Base-by-base conservation (phyloP, 2,797 vertebrate genomes). In the Phylloscopus collybita region DNA sequence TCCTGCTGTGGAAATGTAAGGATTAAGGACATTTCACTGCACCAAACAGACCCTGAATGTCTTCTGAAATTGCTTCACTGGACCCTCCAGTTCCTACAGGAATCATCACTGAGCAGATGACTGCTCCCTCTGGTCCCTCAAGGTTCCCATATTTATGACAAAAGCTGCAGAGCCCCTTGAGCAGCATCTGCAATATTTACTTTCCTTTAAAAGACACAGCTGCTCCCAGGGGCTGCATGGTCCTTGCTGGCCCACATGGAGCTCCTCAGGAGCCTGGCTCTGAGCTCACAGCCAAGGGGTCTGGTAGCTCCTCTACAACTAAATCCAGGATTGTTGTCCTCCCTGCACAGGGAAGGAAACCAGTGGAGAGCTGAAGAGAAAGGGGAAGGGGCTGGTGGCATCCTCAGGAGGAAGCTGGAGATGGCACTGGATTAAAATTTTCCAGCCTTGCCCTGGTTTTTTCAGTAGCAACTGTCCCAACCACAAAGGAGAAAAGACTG, bases 221-320 rank as follows among this genome's bases (percentile, higher is more conserved):
- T 42, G 30, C 51, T 66, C 64, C 36, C 50, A 4, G 0, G 5
- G 34, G n/a, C 27, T 22, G 18, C 47, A 4, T 0, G 2, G 6
- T 12, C 21, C 11, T 3, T 17, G 21, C 32, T 36, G 69, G 40
- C 25, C 32, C 50, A 2, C 20, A 3, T 0, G 16, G 38, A 36
- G 47, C 16, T 75, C 29, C 51, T 69, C n/a, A 16, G 67, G 10
- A 76, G 21, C 38, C 26, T 53, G 70, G 23, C 51, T 54, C 3
- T 11, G 34, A 32, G 32, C 29, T 65, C 44, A 32, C 47, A 54
- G 23, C 29, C 30, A 0, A 27, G 49, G 8, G 40, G 2, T 8
- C 42, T 64, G 32, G 32, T 0, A n/a, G 27, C 30, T 72, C 25
- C 21, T 32, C 13, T 3, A 26, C 42, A 75, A n/a, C 32, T 34